phyloP scores from a whole-genome alignment of 2,113 vertebrate species.

The Nesogale talazaci region DNA sequence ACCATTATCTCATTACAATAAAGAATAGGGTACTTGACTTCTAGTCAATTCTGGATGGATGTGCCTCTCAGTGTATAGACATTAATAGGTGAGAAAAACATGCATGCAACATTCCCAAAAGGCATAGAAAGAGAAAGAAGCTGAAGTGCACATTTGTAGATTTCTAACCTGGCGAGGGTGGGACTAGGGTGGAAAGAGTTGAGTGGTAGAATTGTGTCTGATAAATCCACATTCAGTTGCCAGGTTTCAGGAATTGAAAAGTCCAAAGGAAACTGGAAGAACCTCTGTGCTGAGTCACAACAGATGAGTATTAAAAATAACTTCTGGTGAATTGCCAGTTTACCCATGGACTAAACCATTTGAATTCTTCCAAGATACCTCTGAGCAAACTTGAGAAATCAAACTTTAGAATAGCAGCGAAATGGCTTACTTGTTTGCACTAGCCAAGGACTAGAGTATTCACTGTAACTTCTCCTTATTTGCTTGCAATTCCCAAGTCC shows the following conservation, averaged over 20 bases:
- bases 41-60: neutral
- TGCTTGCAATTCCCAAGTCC: neutral
- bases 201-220: neutral
- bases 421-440: neutral
- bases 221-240: neutral
- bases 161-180: neutral
- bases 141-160: neutral
- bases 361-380: neutral
- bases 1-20: neutral
- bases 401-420: neutral
- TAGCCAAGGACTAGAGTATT: neutral
- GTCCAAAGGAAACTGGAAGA: neutral
- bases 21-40: neutral
- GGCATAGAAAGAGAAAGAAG: neutral
- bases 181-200: neutral
- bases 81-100: neutral
- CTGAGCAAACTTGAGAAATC: neutral
- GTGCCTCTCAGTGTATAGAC: neutral
- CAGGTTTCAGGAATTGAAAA: neutral
- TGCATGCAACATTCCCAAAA: rapidly evolving
- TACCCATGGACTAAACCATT: neutral
- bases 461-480: neutral
- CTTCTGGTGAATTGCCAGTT: neutral
- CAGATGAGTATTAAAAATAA: neutral
- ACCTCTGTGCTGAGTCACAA: neutral